Conservation (phyloP, 2,888 invertebrate species). For the Plebejus argus region DNA sequence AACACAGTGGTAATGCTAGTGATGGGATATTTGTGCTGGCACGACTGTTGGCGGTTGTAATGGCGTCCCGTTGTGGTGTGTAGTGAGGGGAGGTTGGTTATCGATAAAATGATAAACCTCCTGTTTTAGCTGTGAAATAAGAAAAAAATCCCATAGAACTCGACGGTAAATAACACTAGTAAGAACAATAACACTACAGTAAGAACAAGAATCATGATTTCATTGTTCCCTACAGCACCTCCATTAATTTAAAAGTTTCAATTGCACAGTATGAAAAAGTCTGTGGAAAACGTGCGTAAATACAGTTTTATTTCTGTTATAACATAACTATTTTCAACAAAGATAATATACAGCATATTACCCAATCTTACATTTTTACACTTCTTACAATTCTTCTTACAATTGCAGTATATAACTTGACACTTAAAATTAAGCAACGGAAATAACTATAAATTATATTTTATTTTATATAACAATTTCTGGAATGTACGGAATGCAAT, state of each 20-base stretch:
- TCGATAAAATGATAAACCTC: slow-evolving; percentile 25
- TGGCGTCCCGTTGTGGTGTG: slow-evolving; percentile 33
- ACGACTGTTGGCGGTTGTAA: slow-evolving; percentile 38
- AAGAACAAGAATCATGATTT: no score
- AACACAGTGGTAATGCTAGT: slow-evolving; percentile 31
- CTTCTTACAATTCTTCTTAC: no score
- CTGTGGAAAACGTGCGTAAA: no score
- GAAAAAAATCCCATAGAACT: not conserved
- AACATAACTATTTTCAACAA: no score
- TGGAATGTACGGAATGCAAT: not conserved
- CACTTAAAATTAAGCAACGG: not conserved
- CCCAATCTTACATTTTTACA: no score
- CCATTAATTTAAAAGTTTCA: no score
- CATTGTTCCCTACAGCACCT: no score
- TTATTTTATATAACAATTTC: not conserved
- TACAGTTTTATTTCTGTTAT: no score
- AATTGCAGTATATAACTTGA: not conserved
- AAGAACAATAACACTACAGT: not conserved
- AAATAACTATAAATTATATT: not conserved
- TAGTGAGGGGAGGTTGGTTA: slow-evolving; percentile 25
- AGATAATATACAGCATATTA: no score
- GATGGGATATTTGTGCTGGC: slow-evolving; percentile 38
- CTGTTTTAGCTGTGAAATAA: not conserved
- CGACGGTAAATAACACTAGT: not conserved
- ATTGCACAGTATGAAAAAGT: no score